Evolutionary conservation across 2,888 invertebrate species (phyloP).

Genomic region (Thumatha senex): DNA sequence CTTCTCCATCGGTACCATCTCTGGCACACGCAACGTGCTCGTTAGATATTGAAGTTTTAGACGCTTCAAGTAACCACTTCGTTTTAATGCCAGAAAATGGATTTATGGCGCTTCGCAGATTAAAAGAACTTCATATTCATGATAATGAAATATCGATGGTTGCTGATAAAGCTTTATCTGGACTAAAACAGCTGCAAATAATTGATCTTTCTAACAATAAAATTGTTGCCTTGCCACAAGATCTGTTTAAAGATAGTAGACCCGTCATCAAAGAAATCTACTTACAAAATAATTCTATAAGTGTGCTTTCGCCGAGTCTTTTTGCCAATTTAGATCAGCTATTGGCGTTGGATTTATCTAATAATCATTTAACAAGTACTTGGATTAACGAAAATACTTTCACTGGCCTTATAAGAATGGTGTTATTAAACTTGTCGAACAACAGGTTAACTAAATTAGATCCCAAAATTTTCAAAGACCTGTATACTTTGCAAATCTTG

Average conservation of each 20-base stretch:
- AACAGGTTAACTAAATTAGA: conserved; percentile 92
- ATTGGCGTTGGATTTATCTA: conserved; percentile 91
- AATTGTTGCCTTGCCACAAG: conserved; percentile 93
- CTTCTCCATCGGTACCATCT: conserved; percentile 65
- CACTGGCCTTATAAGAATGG: conserved; percentile 93
- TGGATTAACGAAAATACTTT: conserved; percentile 95
- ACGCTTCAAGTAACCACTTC: conserved; percentile 93
- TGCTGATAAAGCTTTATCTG: conserved; percentile 91
- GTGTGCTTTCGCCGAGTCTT: conserved; percentile 92
- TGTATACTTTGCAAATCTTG: conserved; percentile 93
- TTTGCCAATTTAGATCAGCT: conserved; percentile 93
- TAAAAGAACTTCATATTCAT: conserved; percentile 92
- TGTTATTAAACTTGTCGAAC: conserved; percentile 92
- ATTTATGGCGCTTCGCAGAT: conserved; percentile 90
- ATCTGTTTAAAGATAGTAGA: conserved; percentile 91
- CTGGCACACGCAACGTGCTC: conserved; percentile 85
- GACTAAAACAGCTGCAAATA: conserved; percentile 91
- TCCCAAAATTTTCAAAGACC: conserved; percentile 91
- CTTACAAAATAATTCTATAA: conserved; percentile 95
- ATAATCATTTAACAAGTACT: conserved; percentile 92
- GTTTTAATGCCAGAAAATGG: conserved; percentile 92
- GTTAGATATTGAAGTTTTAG: conserved; percentile 91
- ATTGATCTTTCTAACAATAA: conserved; percentile 96
- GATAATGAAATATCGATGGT: conserved; percentile 96
- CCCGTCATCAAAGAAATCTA: conserved; percentile 94